Evolutionary conservation across 2,888 invertebrate genomes (phyloP).

Genomic region (Diarsia dahlii): DNA sequence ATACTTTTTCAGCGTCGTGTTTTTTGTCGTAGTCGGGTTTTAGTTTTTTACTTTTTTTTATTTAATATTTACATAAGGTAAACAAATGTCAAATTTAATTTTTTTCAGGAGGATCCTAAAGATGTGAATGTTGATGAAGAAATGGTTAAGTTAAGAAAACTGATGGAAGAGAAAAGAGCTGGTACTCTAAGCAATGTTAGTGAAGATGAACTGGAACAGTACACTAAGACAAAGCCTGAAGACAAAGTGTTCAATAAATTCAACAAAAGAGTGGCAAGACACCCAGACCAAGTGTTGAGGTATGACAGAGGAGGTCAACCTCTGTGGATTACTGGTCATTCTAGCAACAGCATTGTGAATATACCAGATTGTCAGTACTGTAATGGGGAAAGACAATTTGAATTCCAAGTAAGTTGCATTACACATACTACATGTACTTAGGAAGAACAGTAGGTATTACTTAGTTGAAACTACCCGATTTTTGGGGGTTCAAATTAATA

Average conservation of each 20-base stretch:
- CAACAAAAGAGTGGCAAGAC: slow-evolving; percentile 92
- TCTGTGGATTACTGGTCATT: slow-evolving; percentile 95
- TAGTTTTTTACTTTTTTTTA: no score
- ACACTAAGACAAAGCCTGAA: slow-evolving; percentile 90
- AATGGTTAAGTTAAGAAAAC: slow-evolving; percentile 84
- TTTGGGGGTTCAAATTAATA: neutral
- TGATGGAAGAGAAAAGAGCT: slow-evolving; percentile 90
- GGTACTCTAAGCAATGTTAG: slow-evolving; percentile 92
- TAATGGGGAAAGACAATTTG: slow-evolving; percentile 94
- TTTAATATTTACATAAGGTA: no score
- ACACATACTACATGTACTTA: slow-evolving; percentile 3
- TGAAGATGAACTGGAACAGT: slow-evolving; percentile 93
- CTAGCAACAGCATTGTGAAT: slow-evolving; percentile 75
- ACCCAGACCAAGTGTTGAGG: slow-evolving; percentile 95
- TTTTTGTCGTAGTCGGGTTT: no score
- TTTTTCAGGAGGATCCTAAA: slow-evolving; percentile 78
- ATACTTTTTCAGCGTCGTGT: no score
- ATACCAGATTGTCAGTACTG: slow-evolving; percentile 95
- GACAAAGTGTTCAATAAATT: slow-evolving; percentile 96
- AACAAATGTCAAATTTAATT: neutral
- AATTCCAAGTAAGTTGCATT: slow-evolving; percentile 93
- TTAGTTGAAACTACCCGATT: neutral
- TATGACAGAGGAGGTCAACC: slow-evolving; percentile 95
- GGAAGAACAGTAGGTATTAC: no score
- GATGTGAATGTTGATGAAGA: slow-evolving; percentile 88